Evolutionary conservation across 2,888 invertebrate genomes (phyloP).

Genomic region (Xiphydria camelus): DNA sequence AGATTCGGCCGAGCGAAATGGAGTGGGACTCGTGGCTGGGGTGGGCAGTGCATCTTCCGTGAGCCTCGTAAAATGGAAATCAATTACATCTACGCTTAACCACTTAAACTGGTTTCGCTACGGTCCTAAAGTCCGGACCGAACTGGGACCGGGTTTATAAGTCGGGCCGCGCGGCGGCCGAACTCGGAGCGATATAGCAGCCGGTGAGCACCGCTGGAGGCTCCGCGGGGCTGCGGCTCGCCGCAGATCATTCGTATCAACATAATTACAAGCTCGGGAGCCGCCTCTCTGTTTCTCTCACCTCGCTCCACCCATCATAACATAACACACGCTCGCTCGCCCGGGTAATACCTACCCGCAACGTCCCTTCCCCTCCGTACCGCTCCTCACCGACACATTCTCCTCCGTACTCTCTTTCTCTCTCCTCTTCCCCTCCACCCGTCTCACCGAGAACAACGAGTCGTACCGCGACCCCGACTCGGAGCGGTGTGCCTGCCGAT

Average conservation of each 20-base stretch:
- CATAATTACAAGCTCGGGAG: slow-evolving; percentile 59
- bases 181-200: slow-evolving; percentile 31
- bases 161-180: slow-evolving; percentile 25
- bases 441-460: too few species aligned
- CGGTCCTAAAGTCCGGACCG: slow-evolving; percentile 46
- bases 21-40: slow-evolving; percentile 16
- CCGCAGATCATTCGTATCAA: slow-evolving; percentile 60
- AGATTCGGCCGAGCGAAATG: not conserved
- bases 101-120: slow-evolving; percentile 59
- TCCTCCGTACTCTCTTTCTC: slow-evolving; percentile 4
- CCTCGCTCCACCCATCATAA: slow-evolving; percentile 57
- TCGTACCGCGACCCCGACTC: too few species aligned
- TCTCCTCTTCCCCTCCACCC: not conserved
- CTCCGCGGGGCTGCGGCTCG: slow-evolving; percentile 49
- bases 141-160: too few species aligned
- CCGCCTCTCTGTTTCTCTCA: slow-evolving; percentile 58
- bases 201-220: slow-evolving; percentile 53
- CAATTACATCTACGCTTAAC: slow-evolving; percentile 58
- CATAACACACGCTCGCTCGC: slow-evolving; percentile 47
- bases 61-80: slow-evolving; percentile 58
- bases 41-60: slow-evolving; percentile 39
- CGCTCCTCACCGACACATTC: slow-evolving; percentile 17
- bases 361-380: not conserved
- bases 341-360: not conserved
- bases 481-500: too few species aligned